Evolutionary conservation across 2,888 invertebrate species (phyloP).

Genomic region (Andrena flavipes): DNA sequence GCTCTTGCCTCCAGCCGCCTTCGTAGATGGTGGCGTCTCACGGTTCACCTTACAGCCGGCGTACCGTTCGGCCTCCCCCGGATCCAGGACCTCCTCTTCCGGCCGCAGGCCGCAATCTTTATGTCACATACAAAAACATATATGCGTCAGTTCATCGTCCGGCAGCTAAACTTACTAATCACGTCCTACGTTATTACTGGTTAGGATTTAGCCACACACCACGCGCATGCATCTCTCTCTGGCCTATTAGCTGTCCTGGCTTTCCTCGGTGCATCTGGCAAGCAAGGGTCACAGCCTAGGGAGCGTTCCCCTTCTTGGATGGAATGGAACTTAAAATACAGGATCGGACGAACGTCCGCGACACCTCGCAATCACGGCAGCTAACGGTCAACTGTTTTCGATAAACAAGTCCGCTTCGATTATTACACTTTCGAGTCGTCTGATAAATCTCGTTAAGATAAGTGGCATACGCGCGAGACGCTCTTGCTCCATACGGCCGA

Average conservation of each 20-base stretch:
- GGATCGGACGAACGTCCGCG: no score
- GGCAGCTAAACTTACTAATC: constrained; percentile 37
- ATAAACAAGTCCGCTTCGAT: no score
- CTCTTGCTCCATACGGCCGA: no score
- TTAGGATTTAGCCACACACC: constrained; percentile 60
- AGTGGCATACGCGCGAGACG: no score
- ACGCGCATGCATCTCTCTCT: constrained; percentile 60
- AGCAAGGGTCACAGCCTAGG: not conserved
- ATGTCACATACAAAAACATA: constrained; percentile 81
- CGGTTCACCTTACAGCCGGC: constrained; percentile 77
- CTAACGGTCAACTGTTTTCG: no score
- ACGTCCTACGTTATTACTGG: constrained; percentile 51
- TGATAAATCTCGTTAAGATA: no score
- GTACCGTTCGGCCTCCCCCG: constrained; percentile 75
- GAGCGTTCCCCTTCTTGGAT: no score
- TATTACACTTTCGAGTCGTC: no score
- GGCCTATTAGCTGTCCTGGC: not conserved
- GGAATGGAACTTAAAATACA: no score
- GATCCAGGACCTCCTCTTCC: constrained; percentile 85
- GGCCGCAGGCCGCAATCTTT: constrained; percentile 81
- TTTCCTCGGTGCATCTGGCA: not conserved
- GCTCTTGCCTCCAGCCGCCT: constrained; percentile 14
- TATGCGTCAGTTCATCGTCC: constrained; percentile 71
- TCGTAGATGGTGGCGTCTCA: constrained; percentile 65
- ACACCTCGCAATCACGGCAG: no score